Evolutionary conservation across 2,113 vertebrate genomes (phyloP).

Genomic region (Etia nguti): DNA sequence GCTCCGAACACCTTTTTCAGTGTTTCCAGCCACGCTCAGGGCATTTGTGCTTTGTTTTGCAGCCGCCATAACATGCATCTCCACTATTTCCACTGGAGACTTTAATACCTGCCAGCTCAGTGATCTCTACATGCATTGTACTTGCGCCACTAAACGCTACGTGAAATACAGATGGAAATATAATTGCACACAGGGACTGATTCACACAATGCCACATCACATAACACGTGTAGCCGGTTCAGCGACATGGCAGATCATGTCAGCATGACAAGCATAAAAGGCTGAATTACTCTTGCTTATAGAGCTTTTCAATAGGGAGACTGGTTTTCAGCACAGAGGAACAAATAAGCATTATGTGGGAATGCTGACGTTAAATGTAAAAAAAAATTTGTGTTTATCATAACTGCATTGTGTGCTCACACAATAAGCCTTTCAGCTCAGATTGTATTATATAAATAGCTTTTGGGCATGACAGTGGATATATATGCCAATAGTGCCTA

Average conservation of each 20-base stretch:
- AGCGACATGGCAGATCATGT: neutral
- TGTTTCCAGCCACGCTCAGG: constrained; percentile 5
- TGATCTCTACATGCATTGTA: neutral
- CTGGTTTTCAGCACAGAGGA: neutral
- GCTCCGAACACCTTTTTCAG: neutral
- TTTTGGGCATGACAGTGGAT: constrained; percentile 27
- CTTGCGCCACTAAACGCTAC: neutral
- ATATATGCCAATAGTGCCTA: constrained; percentile 49
- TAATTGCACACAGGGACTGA: neutral
- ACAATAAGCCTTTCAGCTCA: constrained; percentile 56
- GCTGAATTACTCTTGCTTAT: constrained; percentile 16
- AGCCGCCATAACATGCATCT: neutral
- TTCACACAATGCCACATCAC: neutral
- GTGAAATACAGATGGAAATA: neutral
- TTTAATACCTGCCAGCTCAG: constrained; percentile 33
- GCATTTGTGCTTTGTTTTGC: neutral
- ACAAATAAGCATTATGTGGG: neutral
- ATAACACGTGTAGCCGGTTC: neutral
- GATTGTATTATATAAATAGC: constrained; percentile 56
- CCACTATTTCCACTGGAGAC: constrained; percentile 15
- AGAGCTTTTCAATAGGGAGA: neutral
- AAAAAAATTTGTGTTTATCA: constrained; percentile 39
- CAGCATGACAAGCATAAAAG: constrained; percentile 11
- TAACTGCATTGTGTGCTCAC: constrained; percentile 44
- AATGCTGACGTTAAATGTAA: constrained; percentile 38